Percentiles rank a stretch among this genome's conserved stretches.
These are phyloP conservation scores for Lepus townsendii DNA, from an alignment of 2,797 vertebrate species.

Conservation along the genomic window DNA sequence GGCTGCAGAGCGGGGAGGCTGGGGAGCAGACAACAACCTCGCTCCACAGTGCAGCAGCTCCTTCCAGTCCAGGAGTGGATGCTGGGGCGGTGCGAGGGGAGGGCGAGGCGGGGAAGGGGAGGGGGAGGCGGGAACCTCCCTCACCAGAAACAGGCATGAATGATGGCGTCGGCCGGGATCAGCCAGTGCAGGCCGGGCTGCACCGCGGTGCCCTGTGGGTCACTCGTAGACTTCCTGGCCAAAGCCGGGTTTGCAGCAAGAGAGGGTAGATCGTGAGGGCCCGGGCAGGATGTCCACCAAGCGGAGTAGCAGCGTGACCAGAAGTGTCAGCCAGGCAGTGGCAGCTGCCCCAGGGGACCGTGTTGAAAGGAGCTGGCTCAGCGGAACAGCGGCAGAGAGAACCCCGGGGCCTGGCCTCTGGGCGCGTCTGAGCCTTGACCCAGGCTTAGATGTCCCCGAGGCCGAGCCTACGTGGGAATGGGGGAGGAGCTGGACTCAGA, in stretches of 20 bases:
- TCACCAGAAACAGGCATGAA: not conserved
- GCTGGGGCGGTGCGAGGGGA: not conserved
- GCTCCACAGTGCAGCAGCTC: fast-evolving
- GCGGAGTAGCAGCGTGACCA: no score
- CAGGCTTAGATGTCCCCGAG: fast-evolving
- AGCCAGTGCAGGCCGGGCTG: fast-evolving
- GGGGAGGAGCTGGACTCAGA: not conserved
- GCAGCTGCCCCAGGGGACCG: fast-evolving
- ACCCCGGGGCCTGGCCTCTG: fast-evolving
- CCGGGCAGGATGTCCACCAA: fast-evolving
- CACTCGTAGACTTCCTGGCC: fast-evolving
- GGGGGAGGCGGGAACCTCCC: not conserved
- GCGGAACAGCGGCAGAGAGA: fast-evolving
- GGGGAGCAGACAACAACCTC: not conserved
- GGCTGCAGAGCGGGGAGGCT: not conserved
- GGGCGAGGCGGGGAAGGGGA: no score
- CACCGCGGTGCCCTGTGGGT: fast-evolving
- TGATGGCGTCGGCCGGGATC: fast-evolving
- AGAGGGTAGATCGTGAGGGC: not conserved
- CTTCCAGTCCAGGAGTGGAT: not conserved
- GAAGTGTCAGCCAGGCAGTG: fast-evolving
- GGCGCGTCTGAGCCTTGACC: not conserved
- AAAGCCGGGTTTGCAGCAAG: not conserved
- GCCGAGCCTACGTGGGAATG: fast-evolving
- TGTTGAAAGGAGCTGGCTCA: fast-evolving